Evolutionary conservation across 2,888 invertebrate species (phyloP), one percentile per base, ranked within the genome.

Genomic region (Phyllotreta cruciferae): DNA sequence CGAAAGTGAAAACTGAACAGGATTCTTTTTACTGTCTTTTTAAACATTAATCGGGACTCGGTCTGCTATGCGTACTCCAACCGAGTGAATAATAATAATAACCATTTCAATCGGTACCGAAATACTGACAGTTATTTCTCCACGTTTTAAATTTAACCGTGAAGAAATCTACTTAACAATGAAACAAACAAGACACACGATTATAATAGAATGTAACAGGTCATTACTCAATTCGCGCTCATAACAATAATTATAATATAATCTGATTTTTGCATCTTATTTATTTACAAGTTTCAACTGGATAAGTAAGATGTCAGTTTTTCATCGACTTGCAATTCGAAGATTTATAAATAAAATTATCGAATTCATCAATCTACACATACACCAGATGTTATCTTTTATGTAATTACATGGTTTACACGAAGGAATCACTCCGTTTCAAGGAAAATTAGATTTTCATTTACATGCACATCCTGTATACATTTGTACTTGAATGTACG

Each of bases 221-320:
- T 8, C 6, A 34, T 60, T 60, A 44, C 53, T 37, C 44, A 60
- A 60, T 38, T 10, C 4, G 10, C 53, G 52, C 60, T 44, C 38
- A 52, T 52, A 52, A 24, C 24, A 41, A 60, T 60, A 52, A 60
- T 60, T 60, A 60, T 52, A 37, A 52, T 42, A 60, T 42, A 44
- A 36, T 60, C 42, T 41, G 34, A 36, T 56, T 10, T 10, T 13
- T 36, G n/a, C 14, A 10, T 50, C 10, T 35, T 50, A 36, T 11
- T 36, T 38, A 9, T 3, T 5, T 6, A 36, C n/a, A 35, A 41
- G 1, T 41, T 9, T 41, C 4, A 3, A 24, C 24, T 24, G 24
- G 1, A 24, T 4, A 24, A 24, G n/a, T 24, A 24, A 24, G 24
- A 24, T 4, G 24, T 24, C 24, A 24, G 24, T 24, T 24, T 24